Evolutionary conservation across 2,113 vertebrate genomes (phyloP).

Genomic region (Phyllostomus hastatus): DNA sequence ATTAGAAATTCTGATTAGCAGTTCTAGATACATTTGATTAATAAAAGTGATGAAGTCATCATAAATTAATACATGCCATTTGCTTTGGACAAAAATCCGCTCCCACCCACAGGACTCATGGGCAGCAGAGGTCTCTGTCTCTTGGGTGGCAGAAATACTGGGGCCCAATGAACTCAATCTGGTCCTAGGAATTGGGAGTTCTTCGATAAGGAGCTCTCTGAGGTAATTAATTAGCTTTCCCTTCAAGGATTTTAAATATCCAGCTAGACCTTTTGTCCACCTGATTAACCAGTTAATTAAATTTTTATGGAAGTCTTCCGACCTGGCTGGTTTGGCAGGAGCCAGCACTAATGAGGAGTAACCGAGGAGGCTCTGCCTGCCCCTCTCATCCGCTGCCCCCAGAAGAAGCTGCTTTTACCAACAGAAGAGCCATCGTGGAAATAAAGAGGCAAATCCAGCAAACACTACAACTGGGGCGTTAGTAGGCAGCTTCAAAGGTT

Average conservation of each 20-base stretch:
- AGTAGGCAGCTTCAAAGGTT: not conserved
- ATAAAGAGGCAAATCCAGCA: not conserved
- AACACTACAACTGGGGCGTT: not conserved
- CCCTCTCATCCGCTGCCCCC: not conserved
- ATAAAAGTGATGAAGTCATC: constrained; percentile 27
- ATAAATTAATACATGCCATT: constrained; percentile 9
- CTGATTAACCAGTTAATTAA: constrained; percentile 65
- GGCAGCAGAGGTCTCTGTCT: not conserved
- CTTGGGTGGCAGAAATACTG: not conserved
- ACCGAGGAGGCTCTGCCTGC: not conserved
- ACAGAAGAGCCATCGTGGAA: not conserved
- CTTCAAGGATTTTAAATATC: constrained; percentile 44
- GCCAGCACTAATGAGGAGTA: not conserved
- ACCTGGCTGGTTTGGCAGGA: constrained; percentile 30
- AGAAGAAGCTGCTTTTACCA: not conserved
- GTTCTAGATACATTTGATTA: constrained; percentile 28
- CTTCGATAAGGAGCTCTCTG: not conserved
- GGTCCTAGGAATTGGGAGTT: not conserved
- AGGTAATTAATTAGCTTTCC: constrained; percentile 51
- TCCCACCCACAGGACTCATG: not conserved
- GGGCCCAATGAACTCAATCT: not conserved
- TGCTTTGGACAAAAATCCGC: not conserved
- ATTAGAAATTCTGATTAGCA: constrained; percentile 65
- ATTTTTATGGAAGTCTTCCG: constrained; percentile 41
- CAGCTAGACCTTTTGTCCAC: constrained; percentile 52